phyloP scores from a whole-genome alignment of 2,888 invertebrate genomes.

The Neoascia interrupta region DNA sequence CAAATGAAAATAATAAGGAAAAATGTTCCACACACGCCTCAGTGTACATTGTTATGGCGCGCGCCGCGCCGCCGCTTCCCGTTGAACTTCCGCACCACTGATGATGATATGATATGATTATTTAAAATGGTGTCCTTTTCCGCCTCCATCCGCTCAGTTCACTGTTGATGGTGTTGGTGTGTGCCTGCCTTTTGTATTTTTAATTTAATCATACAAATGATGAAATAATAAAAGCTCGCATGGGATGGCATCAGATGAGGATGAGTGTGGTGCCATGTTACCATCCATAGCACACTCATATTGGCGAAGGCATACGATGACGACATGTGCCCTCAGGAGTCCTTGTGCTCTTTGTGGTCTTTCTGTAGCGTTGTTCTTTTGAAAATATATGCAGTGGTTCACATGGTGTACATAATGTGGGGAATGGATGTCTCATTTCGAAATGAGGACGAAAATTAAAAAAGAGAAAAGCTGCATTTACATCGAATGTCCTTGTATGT shows the following conservation, averaged over 20 bases:
- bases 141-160: conserved; percentile 13
- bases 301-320: background rate
- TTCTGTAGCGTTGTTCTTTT: background rate
- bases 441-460: background rate
- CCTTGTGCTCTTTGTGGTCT: conserved; percentile 26
- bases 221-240: conserved; percentile 63
- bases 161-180: conserved; percentile 6
- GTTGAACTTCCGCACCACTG: conserved; percentile 50
- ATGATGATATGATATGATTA: conserved; percentile 65
- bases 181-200: conserved; percentile 55
- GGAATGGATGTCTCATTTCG: background rate
- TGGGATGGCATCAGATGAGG: conserved; percentile 34
- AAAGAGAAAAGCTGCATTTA: conserved; percentile 29
- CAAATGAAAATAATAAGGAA: conserved; percentile 27
- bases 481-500: conserved; percentile 37
- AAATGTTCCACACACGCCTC: conserved; percentile 43
- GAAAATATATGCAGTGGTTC: too few relatives aligned
- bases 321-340: conserved; percentile 26
- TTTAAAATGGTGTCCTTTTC: conserved; percentile 64
- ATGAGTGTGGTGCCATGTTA: too few relatives aligned
- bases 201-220: conserved; percentile 68
- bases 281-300: too few relatives aligned
- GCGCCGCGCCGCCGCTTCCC: conserved; percentile 1
- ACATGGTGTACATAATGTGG: too few relatives aligned
- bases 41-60: conserved; percentile 31